Percentiles rank a stretch among this genome's conserved stretches.
Evolutionary conservation across 2,888 invertebrate genomes (phyloP).

Genomic region (Drosophila vallismaia): DNA sequence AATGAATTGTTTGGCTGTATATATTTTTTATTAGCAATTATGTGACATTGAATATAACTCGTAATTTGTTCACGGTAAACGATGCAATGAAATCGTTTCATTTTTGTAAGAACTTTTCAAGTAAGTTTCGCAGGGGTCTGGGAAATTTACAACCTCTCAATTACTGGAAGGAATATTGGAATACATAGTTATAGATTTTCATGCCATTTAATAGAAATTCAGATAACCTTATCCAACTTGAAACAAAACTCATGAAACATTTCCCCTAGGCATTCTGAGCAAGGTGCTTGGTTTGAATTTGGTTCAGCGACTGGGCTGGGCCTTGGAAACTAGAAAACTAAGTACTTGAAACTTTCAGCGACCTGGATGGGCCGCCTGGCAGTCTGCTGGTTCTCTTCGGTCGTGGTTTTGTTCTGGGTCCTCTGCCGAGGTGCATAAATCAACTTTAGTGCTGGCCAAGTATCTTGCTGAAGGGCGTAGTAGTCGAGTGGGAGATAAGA

Average conservation of each 20-base stretch:
- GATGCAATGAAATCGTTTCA: too few species aligned
- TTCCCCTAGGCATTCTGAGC: not conserved
- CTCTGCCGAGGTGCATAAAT: conserved; percentile 61
- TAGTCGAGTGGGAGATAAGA: conserved; percentile 48
- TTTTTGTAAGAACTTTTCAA: too few species aligned
- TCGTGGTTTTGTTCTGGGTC: conserved; percentile 2
- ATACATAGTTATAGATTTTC: too few species aligned
- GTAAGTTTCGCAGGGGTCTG: too few species aligned
- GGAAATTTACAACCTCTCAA: too few species aligned
- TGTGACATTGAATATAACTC: conserved; percentile 10
- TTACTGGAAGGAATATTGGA: too few species aligned
- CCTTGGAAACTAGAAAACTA: conserved; percentile 44
- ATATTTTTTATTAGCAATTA: conserved; percentile 51
- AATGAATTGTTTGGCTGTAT: conserved; percentile 28
- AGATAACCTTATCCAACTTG: not conserved
- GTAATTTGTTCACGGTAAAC: conserved; percentile 21
- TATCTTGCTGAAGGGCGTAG: conserved; percentile 62
- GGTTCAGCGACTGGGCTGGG: not conserved
- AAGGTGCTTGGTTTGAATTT: not conserved
- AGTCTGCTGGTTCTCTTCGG: conserved; percentile 54
- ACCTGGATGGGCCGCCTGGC: conserved; percentile 55
- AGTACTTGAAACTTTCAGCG: conserved; percentile 73
- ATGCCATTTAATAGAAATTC: too few species aligned
- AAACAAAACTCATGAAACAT: not conserved
- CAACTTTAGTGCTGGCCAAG: conserved; percentile 68